Base-by-base conservation (phyloP, 2,888 invertebrate species). In the Chaetoderma sp. region DNA sequence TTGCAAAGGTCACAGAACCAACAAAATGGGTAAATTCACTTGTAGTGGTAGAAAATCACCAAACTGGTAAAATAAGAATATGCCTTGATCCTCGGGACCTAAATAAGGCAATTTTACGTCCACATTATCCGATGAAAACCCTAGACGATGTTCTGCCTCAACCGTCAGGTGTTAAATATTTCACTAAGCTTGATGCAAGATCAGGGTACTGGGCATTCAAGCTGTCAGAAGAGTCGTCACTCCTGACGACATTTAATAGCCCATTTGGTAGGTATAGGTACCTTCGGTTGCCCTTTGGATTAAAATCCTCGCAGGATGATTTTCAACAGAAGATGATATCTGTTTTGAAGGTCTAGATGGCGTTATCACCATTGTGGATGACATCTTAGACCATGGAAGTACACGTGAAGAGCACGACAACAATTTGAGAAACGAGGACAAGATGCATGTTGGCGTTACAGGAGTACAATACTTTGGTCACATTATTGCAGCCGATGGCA, bases 81-180 rank as follows among this genome's bases (percentile, higher is more conserved):
- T 68, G 67, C 39, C 23, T 73, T 21, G 68, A 71, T 50, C 71
- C 73, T 6, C 50, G 58, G 21, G 63, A 57, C 30, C 57, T 73
- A 21, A 72, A 73, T 44, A 59, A 65, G 32, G 62, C 58, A 25
- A 54, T 68, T 8, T 21, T 47, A 4, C 50, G 68, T 47, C 56
- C 45, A 4, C 64, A 70, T 28, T 60, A 65, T 33, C 65, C 66
- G 1, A 61, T 68, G 60, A 39, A 56, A 13, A 65, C 62, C 2
- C 21, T 67, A 21, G 69, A 71, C 10, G 69, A 69, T 50, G 54
- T 70, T 2, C 57, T 70, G 13, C 50, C 58, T 4, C 23, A 68
- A 8, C 42, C 70, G 16, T 21, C 55, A 10, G 65, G 56, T 18
- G 65, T 68, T 4, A 60, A 63, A 32, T 65, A 60, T 42, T 68